Conservation (phyloP, 2,113 vertebrate genomes). For the Nothobranchius kuhntae region DNA sequence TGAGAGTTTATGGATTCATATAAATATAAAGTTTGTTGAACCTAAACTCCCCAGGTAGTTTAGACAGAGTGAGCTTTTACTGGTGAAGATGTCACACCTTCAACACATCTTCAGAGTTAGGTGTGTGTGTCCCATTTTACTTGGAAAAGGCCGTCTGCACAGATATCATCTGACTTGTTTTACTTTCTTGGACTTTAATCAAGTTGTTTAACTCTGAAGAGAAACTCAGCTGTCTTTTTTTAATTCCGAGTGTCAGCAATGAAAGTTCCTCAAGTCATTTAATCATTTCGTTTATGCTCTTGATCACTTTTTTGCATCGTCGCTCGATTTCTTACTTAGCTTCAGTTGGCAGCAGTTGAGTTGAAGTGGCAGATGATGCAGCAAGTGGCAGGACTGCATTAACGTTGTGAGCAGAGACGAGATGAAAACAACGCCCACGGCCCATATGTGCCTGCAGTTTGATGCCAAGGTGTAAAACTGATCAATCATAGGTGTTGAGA, state of each 20-base stretch:
- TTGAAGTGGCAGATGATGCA: constrained; percentile 51
- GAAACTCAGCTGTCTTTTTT: background rate
- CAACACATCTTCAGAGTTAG: too few species aligned
- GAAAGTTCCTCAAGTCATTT: constrained; percentile 31
- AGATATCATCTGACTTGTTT: background rate
- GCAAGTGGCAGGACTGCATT: constrained; percentile 46
- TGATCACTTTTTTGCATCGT: constrained; percentile 57
- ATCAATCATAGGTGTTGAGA: constrained; percentile 72
- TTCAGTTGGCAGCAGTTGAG: constrained; percentile 10
- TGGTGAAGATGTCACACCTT: too few species aligned
- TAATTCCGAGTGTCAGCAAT: background rate
- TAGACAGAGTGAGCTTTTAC: too few species aligned
- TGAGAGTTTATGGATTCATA: too few species aligned
- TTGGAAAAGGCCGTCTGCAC: background rate
- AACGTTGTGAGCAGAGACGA: constrained; percentile 12
- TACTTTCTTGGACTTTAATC: background rate
- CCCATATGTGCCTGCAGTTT: constrained; percentile 42
- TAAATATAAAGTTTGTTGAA: too few species aligned
- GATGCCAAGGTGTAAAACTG: constrained; percentile 47
- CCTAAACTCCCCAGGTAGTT: too few species aligned
- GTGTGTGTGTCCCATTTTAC: background rate
- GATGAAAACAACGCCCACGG: constrained; percentile 73
- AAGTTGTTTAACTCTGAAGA: background rate
- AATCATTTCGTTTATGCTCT: constrained; percentile 63
- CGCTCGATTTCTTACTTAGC: constrained; percentile 18